Evolutionary conservation across 2,113 vertebrate genomes (phyloP).

Genomic region (Rhynchomys soricoides): DNA sequence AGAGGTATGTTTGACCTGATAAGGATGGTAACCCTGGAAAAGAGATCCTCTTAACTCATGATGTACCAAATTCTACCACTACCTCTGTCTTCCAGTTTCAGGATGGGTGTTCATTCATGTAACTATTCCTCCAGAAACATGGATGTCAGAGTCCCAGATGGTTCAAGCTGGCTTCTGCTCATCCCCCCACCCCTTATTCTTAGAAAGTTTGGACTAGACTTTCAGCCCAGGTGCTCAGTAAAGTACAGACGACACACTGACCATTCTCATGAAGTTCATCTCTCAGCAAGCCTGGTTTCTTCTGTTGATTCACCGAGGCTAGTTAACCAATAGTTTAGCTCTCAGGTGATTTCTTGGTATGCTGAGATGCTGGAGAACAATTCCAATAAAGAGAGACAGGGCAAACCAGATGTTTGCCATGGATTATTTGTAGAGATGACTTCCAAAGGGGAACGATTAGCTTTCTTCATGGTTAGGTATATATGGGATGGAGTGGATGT

Average conservation of each 20-base stretch:
- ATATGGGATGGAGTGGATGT: background rate
- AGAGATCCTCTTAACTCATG: background rate
- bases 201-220: background rate
- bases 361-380: constrained; percentile 24
- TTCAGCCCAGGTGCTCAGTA: background rate
- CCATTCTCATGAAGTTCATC: background rate
- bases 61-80: too few species aligned
- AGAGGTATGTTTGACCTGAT: constrained; percentile 18
- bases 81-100: background rate
- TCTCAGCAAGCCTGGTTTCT: constrained; percentile 25
- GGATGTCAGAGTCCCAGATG: background rate
- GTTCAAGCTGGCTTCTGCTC: constrained; percentile 23
- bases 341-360: constrained; percentile 53
- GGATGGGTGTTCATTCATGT: background rate
- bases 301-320: constrained; percentile 57
- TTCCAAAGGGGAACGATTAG: background rate
- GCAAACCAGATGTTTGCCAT: constrained; percentile 8
- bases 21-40: background rate
- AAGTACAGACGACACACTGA: background rate
- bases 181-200: background rate
- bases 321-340: constrained; percentile 50
- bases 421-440: background rate
- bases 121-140: background rate
- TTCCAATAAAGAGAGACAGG: constrained; percentile 50
- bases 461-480: background rate